These are phyloP conservation scores for Thera obeliscata DNA, from an alignment of 2,888 invertebrate genomes.

Conservation along the genomic window DNA sequence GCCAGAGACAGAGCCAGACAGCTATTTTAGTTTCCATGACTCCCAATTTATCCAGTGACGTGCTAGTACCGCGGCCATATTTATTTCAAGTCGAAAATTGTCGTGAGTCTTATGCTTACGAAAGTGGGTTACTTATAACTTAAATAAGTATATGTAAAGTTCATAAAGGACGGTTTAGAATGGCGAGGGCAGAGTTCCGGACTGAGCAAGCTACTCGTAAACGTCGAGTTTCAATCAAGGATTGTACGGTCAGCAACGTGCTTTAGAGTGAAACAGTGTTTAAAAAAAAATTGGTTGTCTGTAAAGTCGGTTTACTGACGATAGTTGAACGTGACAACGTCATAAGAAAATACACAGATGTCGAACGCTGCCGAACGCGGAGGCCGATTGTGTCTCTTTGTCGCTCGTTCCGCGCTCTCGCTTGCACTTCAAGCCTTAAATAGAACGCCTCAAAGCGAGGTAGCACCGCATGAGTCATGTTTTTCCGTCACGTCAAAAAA, in stretches of 20 bases:
- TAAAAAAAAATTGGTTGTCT: no score
- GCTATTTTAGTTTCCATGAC: neutral
- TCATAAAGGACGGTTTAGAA: constrained; percentile 46
- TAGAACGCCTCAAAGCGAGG: no score
- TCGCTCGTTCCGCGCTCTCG: no score
- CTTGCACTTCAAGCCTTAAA: no score
- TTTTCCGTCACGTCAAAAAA: no score
- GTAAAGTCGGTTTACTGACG: no score
- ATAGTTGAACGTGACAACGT: no score
- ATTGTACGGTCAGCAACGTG: constrained; percentile 40
- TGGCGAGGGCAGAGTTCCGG: constrained; percentile 35
- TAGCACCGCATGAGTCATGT: no score
- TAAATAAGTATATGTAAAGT: constrained; percentile 48
- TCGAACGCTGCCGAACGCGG: no score
- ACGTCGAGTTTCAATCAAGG: constrained; percentile 51
- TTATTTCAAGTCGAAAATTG: constrained; percentile 39
- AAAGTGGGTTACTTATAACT: constrained; percentile 47
- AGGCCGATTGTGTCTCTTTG: no score
- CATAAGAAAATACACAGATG: no score
- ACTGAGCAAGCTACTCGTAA: constrained; percentile 41
- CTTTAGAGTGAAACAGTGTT: neutral
- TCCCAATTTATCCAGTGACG: neutral
- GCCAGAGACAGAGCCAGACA: no score
- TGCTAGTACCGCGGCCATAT: constrained; percentile 29
- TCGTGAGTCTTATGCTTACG: constrained; percentile 35